Conservation (phyloP, 2,797 vertebrate species). For the Poliocrania exsul region DNA sequence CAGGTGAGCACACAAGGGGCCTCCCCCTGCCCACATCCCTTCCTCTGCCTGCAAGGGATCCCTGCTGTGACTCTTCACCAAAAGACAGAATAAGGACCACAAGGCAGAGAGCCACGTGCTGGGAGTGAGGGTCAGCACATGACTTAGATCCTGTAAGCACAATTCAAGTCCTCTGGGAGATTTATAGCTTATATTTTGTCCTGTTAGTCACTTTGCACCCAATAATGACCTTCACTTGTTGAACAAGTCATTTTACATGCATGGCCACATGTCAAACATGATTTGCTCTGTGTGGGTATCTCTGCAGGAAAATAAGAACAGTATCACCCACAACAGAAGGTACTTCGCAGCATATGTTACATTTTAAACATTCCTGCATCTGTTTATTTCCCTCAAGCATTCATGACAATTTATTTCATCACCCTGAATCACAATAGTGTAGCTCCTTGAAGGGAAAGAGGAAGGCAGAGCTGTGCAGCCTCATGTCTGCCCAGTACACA, state of each 20-base stretch:
- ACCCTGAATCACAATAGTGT: neutral
- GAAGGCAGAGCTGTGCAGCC: neutral
- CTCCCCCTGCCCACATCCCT: neutral
- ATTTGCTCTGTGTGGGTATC: rapidly evolving
- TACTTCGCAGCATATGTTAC: neutral
- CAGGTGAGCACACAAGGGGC: conserved; percentile 68
- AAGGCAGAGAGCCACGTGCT: neutral
- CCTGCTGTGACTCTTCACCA: neutral
- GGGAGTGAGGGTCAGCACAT: rapidly evolving
- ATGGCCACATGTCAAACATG: rapidly evolving
- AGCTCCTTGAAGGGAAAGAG: neutral
- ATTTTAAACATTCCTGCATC: neutral
- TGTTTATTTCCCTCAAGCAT: neutral
- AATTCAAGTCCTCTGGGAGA: neutral
- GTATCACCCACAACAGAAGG: neutral
- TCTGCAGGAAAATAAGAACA: neutral
- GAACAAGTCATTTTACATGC: neutral
- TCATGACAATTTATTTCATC: neutral
- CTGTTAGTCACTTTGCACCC: neutral
- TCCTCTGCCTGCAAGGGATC: neutral
- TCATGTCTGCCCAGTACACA: neutral
- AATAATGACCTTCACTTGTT: rapidly evolving
- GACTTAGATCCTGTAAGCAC: neutral
- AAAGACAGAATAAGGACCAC: neutral
- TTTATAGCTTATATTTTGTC: neutral